Conservation (phyloP, 2,113 vertebrate genomes). For the Myanophis thanlyinensis region DNA sequence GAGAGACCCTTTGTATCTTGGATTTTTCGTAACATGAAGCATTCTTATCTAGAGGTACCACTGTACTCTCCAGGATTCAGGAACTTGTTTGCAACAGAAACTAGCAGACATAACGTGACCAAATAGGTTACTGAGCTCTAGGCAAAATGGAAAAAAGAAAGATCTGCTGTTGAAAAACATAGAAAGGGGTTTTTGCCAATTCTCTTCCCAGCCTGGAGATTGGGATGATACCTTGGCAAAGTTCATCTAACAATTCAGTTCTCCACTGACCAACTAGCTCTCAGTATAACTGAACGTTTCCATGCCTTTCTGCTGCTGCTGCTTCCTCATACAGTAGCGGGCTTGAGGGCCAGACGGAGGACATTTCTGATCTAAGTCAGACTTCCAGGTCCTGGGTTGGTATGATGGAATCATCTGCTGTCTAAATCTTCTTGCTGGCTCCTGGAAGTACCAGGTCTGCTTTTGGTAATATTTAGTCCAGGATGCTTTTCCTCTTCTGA, state of each 20-base stretch:
- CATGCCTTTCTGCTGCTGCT: not conserved
- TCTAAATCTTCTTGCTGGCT: not conserved
- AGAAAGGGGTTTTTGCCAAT: not conserved
- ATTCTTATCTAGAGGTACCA: too few relatives aligned
- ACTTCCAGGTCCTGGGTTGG: not conserved
- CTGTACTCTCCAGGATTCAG: not conserved
- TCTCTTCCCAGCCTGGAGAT: not conserved
- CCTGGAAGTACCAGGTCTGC: not conserved
- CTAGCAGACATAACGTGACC: not conserved
- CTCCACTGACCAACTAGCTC: not conserved
- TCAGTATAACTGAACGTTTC: not conserved
- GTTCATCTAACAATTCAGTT: not conserved
- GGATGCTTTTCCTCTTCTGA: not conserved
- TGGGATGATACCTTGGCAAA: not conserved
- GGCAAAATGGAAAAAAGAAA: not conserved
- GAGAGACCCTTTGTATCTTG: too few relatives aligned
- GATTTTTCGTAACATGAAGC: too few relatives aligned
- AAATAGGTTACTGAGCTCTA: not conserved
- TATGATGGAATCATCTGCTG: not conserved
- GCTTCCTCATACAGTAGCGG: not conserved
- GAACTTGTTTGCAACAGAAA: not conserved
- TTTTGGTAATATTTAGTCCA: not conserved
- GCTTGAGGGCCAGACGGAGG: not conserved
- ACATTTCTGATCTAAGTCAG: not conserved
- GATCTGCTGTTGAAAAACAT: not conserved